Conservation (phyloP, 1,140 invertebrate genomes). For the Drosophila ercepeae region DNA sequence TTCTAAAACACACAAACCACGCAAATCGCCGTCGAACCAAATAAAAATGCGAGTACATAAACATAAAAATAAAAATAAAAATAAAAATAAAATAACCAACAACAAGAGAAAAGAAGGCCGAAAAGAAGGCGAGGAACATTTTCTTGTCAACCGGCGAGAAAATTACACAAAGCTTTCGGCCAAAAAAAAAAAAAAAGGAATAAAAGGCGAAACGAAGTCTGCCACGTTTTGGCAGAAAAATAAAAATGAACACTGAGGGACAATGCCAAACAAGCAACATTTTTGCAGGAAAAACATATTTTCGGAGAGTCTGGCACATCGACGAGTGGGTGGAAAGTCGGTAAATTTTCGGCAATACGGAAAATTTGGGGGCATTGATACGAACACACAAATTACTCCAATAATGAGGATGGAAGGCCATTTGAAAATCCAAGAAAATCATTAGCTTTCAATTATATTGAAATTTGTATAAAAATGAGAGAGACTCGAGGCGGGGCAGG, state of each 20-base stretch:
- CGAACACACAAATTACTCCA: background rate
- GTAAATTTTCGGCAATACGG: constrained; percentile 42
- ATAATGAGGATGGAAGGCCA: no score
- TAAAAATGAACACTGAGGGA: constrained; percentile 6
- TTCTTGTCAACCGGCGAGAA: constrained; percentile 53
- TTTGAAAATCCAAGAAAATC: background rate
- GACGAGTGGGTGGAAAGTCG: background rate
- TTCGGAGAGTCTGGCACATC: constrained; percentile 1
- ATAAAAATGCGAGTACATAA: constrained; percentile 76
- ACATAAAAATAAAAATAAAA: constrained; percentile 77
- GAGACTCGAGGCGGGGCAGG: no score
- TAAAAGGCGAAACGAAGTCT: background rate
- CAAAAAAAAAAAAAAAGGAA: constrained; percentile 3
- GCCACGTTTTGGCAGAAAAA: background rate
- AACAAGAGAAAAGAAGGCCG: background rate
- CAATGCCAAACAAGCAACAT: constrained; percentile 28
- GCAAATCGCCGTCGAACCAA: constrained; percentile 58
- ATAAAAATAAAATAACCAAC: constrained; percentile 53
- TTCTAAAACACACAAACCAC: constrained; percentile 80
- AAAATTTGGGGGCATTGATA: constrained; percentile 38
- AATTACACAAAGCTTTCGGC: constrained; percentile 34
- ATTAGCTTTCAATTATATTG: background rate
- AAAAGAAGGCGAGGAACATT: constrained; percentile 23
- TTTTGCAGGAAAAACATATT: constrained; percentile 60
- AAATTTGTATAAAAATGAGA: no score